Base-by-base conservation (phyloP, 2,797 vertebrate genomes). In the Malurus leucopterus region DNA sequence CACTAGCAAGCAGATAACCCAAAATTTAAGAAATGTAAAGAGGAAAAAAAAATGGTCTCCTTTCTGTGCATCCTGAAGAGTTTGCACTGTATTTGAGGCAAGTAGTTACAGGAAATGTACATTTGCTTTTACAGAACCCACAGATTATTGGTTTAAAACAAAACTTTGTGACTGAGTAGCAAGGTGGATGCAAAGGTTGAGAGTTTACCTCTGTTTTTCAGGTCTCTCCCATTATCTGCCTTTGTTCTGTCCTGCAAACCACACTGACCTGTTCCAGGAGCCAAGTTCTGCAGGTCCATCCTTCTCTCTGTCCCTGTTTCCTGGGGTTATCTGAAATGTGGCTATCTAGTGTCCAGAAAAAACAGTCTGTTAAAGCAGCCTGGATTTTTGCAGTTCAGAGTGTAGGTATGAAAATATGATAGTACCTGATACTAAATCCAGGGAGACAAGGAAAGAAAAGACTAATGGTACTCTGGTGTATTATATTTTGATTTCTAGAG, bases 41-140 rank as follows among this genome's bases (percentile, higher is more conserved):
- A 32, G 47, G 18, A 1, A 8, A 53, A 27, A 62, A 26, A 23
- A 13, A 11, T 1, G 0, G 0, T 2, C 2, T n/a, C 3, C 79
- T 49, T 44, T 46, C 22, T 68, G 13, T 16, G 15, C 10, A 12
- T 47, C 13, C 27, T 16, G 13, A 3, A 58, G 14, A 7, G 23
- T 62, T 91, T 46, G 9, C 5, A 7, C 13, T 27, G 4, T 57
- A 34, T 11, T 38, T 8, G 47, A 55, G 19, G 8, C 36, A 86
- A 20, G 9, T 8, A 44, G 15, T 67, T 59, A 34, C 13, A 76
- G 51, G 53, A 63, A 26, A 24, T 40, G 13, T 12, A 1, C 0
- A 0, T 44, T 90, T 61, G 11, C 36, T 77, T 77, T 70, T 11
- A 8, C 47, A 13, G 11, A 62, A 51, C 8, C 2, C 6, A 6